Evolutionary conservation across 2,113 vertebrate species (phyloP).

Genomic region (Oenanthe melanoleuca): DNA sequence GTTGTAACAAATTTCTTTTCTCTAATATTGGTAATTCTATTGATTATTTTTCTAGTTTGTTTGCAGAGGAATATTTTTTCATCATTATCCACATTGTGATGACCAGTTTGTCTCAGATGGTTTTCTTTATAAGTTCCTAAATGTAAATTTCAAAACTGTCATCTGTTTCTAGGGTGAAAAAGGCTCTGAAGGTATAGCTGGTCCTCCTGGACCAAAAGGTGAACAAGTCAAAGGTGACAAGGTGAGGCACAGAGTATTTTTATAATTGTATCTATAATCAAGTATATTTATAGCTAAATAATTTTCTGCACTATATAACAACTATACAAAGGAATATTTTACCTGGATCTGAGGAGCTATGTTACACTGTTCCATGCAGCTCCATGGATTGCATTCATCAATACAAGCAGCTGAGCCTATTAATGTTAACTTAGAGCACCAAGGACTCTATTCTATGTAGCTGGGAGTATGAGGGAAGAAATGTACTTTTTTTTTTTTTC

Average conservation of each 20-base stretch:
- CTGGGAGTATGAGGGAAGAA: not conserved
- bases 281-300: not conserved
- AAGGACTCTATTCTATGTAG: not conserved
- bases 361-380: not conserved
- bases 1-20: not conserved
- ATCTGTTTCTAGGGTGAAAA: conserved; percentile 81
- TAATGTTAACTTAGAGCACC: not conserved
- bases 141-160: not conserved
- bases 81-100: not conserved
- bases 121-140: not conserved
- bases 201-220: conserved; percentile 76
- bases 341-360: not conserved
- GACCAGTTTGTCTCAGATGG: not conserved
- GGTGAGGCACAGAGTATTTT: conserved; percentile 63
- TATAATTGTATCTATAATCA: not conserved
- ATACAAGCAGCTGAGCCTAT: not conserved
- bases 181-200: conserved; percentile 79
- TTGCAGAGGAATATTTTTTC: not conserved
- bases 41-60: not conserved
- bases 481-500: not conserved
- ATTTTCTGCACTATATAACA: not conserved
- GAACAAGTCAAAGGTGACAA: conserved; percentile 83
- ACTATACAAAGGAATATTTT: not conserved
- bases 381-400: not conserved
- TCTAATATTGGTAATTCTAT: not conserved